Evolutionary conservation across 2,888 invertebrate species (phyloP).

Genomic region (Melanchra persicariae): DNA sequence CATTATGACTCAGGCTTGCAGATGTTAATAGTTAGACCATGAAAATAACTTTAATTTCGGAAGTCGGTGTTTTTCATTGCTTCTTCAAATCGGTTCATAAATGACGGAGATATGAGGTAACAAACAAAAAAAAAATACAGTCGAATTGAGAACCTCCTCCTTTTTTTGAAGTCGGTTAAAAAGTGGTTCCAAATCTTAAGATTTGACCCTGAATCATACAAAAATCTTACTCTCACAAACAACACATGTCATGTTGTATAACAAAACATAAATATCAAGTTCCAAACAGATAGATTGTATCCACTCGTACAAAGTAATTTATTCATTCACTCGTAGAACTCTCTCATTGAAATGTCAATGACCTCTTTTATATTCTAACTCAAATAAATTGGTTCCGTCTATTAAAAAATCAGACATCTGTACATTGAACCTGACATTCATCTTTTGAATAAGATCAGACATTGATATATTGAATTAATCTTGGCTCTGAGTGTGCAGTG

Average conservation of each 20-base stretch:
- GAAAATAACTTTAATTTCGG: too few species aligned
- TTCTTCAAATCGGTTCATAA: too few species aligned
- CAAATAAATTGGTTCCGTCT: constrained; percentile 52
- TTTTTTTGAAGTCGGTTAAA: too few species aligned
- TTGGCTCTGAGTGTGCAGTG: neutral
- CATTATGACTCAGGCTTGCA: neutral
- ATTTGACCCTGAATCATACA: neutral
- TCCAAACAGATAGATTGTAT: constrained; percentile 21
- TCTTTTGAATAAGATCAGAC: constrained; percentile 27
- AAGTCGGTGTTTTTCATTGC: too few species aligned
- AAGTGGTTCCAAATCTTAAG: neutral
- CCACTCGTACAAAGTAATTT: constrained; percentile 52
- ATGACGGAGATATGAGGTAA: too few species aligned
- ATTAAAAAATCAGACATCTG: constrained; percentile 36
- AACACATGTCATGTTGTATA: neutral
- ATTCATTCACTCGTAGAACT: constrained; percentile 44
- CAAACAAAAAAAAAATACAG: too few species aligned
- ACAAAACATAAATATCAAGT: constrained; percentile 13
- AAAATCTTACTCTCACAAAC: neutral
- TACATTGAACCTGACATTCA: constrained; percentile 44
- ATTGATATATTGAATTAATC: constrained; percentile 23
- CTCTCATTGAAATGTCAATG: constrained; percentile 52
- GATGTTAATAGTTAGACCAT: neutral
- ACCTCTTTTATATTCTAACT: constrained; percentile 52
- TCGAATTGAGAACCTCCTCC: too few species aligned